Percentiles rank a stretch among this genome's conserved stretches.
Conservation (phyloP, 2,888 invertebrate genomes). For the Tridacna crocea region DNA sequence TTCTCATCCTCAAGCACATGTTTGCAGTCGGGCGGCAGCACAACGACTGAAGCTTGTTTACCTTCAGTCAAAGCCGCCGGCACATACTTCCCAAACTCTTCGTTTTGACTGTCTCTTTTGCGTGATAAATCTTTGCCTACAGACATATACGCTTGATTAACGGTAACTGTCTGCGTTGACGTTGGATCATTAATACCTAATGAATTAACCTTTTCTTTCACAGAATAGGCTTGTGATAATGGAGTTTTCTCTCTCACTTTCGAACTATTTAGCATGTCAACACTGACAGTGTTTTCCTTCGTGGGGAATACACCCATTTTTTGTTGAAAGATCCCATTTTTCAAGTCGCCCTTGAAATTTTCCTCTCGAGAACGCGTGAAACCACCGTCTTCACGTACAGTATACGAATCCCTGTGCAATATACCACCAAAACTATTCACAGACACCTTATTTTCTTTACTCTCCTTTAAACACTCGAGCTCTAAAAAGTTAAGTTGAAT, state of each 20-base stretch:
- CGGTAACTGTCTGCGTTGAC: slow-evolving; percentile 18
- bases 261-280: slow-evolving; percentile 39
- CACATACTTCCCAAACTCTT: slow-evolving; percentile 1
- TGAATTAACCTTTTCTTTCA: slow-evolving; percentile 25
- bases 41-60: slow-evolving; percentile 23
- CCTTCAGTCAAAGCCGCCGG: slow-evolving; percentile 15
- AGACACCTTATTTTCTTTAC: neutral
- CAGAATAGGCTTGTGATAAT: slow-evolving; percentile 21
- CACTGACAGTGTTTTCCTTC: slow-evolving; percentile 24
- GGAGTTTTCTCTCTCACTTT: slow-evolving; percentile 44
- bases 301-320: slow-evolving; percentile 45
- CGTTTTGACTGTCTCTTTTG: slow-evolving; percentile 2
- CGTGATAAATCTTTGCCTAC: slow-evolving; percentile 4
- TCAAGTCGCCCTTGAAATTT: slow-evolving; percentile 31
- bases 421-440: slow-evolving; percentile 5
- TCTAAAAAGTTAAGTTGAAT: slow-evolving; percentile 33
- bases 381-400: neutral
- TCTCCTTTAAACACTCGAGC: slow-evolving; percentile 4
- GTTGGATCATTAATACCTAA: slow-evolving; percentile 31
- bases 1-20: slow-evolving; percentile 59
- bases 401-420: neutral
- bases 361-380: neutral
- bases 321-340: slow-evolving; percentile 48
- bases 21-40: slow-evolving; percentile 42
- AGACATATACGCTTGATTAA: slow-evolving; percentile 37